phyloP scores from a whole-genome alignment of 2,888 invertebrate species.

The Orchesella flavescens region DNA sequence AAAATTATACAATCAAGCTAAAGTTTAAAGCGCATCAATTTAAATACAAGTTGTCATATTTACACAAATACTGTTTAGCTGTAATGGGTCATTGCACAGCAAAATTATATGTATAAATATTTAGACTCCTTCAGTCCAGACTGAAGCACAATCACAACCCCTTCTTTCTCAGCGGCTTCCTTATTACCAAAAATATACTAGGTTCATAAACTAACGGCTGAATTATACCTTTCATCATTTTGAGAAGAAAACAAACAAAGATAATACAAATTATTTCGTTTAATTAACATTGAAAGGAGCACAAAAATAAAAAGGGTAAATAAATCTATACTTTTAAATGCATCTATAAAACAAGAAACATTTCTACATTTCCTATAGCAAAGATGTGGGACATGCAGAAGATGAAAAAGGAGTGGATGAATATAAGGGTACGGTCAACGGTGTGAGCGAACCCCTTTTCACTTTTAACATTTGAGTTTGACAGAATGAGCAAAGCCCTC shows the following conservation, averaged over 20 bases:
- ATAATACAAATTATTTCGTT: constrained; percentile 63
- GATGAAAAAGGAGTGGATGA: not conserved
- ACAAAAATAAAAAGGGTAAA: constrained; percentile 24
- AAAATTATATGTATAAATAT: too few species aligned
- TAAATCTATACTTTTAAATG: constrained; percentile 39
- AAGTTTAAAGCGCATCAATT: not conserved
- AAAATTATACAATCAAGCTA: not conserved
- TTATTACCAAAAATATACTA: too few species aligned
- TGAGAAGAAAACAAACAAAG: constrained; percentile 60
- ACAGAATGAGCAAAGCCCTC: constrained; percentile 58
- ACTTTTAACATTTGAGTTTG: constrained; percentile 37
- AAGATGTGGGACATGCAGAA: not conserved
- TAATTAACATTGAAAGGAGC: constrained; percentile 62
- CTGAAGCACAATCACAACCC: too few species aligned
- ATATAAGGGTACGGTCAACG: not conserved
- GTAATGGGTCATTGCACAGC: too few species aligned
- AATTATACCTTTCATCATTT: constrained; percentile 61
- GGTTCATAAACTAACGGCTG: not conserved
- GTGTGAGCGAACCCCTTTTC: constrained; percentile 38
- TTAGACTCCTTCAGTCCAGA: too few species aligned
- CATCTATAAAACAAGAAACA: constrained; percentile 19
- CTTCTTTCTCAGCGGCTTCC: too few species aligned
- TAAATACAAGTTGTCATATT: too few species aligned
- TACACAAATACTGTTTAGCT: too few species aligned
- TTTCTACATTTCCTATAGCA: not conserved